Base-by-base conservation (phyloP, 2,888 invertebrate genomes). In the Rhyacophila evoluta region DNA sequence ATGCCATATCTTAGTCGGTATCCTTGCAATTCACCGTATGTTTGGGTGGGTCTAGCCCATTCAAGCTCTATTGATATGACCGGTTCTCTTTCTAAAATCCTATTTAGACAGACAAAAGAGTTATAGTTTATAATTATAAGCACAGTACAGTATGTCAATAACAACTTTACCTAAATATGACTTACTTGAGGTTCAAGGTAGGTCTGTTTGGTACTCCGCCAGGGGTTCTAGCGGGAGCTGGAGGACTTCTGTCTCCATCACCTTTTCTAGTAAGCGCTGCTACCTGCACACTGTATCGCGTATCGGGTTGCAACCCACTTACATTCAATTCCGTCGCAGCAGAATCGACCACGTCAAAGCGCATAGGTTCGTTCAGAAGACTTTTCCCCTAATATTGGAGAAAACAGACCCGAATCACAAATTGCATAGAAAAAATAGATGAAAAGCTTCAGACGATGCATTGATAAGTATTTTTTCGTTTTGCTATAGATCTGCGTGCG, bases 261-360 rank as follows among this genome's bases (percentile, higher is more conserved):
- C 99, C 99, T 87, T 97, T 97, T 82, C 98, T 92, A 2, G 99
- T 99, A 81, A 98, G 91, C 0, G 98, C 99, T 0, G 98, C 98
- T 79, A 99, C 97, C 90, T 97, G 96, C 79, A 98, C 94, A 75
- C 94, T 94, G 88, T 99, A 99, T 84, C 93, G 93, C 0, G 99
- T 98, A 85, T 99, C 98, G 2, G 99, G 98, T 87, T 98, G 97
- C 68, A 99, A 91, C 11, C 95, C 96, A 11, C 95, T 94, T 74
- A 98, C 93, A 86, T 96, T 97, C 84, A 94, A 91, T 85, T 96
- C 95, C 78, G 95, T 86, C 6, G 93, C 92, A 12, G 92, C 91
- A 73, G 95, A 94, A 84, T 96, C 95, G 84, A 95, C 92, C 19
- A 97, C 95, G 86, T 97, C 96, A 84, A 94, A 95, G 83, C 95